Evolutionary conservation across 2,797 vertebrate species (phyloP).

Genomic region (Melanotaenia nigrans): DNA sequence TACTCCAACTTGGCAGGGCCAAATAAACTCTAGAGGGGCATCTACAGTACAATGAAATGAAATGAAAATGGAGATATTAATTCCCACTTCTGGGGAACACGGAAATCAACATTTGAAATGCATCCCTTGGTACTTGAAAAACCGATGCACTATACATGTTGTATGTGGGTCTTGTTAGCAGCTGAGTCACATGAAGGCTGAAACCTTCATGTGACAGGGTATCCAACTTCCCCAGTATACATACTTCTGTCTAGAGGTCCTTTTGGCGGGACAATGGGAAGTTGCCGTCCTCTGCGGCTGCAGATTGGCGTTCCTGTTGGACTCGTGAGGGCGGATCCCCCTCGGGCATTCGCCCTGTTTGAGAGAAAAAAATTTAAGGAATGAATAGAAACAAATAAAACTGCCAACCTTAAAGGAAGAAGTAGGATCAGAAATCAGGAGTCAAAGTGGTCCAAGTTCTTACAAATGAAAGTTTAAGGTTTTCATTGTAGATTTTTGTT

Average conservation of each 20-base stretch:
- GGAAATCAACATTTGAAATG: not conserved
- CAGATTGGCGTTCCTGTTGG: conserved; percentile 87
- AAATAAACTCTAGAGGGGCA: not conserved
- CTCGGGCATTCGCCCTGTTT: conserved; percentile 86
- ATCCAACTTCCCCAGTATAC: conserved; percentile 56
- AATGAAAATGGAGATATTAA: not conserved
- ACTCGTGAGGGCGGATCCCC: conserved; percentile 89
- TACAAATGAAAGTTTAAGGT: not conserved
- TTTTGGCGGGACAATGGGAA: conserved; percentile 90
- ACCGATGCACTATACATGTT: not conserved
- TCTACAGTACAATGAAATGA: not conserved
- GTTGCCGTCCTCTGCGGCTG: conserved; percentile 87
- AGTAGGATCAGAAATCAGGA: not conserved
- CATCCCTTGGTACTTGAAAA: not conserved
- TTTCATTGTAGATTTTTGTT: not conserved
- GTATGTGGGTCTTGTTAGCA: not conserved
- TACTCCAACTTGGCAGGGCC: not conserved
- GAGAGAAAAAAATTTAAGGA: conserved; percentile 36
- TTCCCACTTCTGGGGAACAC: not conserved
- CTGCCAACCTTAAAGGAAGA: not conserved
- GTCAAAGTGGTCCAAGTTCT: not conserved
- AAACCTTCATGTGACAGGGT: not conserved
- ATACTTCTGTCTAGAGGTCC: conserved; percentile 90
- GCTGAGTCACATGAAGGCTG: not conserved
- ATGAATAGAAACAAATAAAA: conserved; percentile 12